Percentiles rank a stretch among this genome's conserved stretches.
Evolutionary conservation across 2,113 vertebrate species (phyloP).

Genomic region (Laterallus jamaicensis): DNA sequence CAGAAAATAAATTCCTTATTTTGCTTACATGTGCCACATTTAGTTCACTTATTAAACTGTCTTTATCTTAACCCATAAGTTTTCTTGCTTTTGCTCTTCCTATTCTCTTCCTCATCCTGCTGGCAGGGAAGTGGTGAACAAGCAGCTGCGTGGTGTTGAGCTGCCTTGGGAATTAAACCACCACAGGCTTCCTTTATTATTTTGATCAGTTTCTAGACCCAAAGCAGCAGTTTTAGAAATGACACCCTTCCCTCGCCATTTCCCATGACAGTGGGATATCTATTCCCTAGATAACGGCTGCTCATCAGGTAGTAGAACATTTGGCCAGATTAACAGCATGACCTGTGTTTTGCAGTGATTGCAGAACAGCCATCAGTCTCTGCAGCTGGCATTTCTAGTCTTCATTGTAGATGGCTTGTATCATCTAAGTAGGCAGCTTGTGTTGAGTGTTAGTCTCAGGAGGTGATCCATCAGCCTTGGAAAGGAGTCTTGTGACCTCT

Average conservation of each 20-base stretch:
- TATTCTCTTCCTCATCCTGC: not conserved
- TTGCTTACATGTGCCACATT: not conserved
- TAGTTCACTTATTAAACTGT: not conserved
- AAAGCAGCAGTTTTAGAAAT: not conserved
- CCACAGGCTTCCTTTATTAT: not conserved
- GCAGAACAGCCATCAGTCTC: not conserved
- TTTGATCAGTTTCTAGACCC: not conserved
- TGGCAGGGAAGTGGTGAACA: rapidly evolving
- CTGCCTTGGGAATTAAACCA: not conserved
- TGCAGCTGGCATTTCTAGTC: constrained; percentile 4
- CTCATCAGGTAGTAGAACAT: not conserved
- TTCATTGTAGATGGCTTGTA: not conserved
- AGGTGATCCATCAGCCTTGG: not conserved
- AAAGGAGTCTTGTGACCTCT: not conserved
- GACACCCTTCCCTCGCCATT: not conserved
- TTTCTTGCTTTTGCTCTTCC: not conserved
- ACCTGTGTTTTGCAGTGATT: not conserved
- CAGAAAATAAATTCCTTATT: not conserved
- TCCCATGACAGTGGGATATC: not conserved
- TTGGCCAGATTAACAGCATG: not conserved
- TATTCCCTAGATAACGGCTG: not conserved
- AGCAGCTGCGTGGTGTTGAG: not conserved
- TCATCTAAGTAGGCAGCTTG: not conserved
- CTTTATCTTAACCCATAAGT: rapidly evolving
- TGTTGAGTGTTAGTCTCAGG: not conserved